These are phyloP conservation scores for Scytalopus superciliaris DNA, from an alignment of 2,113 vertebrate species.

Conservation along the genomic window DNA sequence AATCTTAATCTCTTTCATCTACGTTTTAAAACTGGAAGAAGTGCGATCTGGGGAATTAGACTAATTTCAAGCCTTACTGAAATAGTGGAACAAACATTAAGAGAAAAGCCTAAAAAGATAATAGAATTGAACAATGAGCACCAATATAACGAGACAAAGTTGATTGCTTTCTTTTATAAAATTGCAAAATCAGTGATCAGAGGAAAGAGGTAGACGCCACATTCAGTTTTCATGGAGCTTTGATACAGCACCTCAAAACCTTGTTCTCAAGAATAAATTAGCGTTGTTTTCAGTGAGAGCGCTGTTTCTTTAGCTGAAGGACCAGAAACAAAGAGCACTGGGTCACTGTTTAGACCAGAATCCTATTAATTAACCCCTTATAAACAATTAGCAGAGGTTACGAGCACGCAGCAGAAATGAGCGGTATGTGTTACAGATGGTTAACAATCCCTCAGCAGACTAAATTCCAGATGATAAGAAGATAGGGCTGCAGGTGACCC, in stretches of 20 bases:
- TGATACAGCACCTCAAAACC: background rate
- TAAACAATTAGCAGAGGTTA: slow-evolving; percentile 58
- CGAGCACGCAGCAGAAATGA: background rate
- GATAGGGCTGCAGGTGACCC: background rate
- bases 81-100: slow-evolving; percentile 52
- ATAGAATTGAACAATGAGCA: slow-evolving; percentile 34
- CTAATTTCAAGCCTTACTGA: slow-evolving; percentile 52
- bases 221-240: background rate
- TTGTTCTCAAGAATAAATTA: background rate
- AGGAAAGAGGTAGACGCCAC: background rate
- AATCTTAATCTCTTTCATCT: slow-evolving; percentile 52
- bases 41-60: slow-evolving; percentile 53
- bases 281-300: background rate
- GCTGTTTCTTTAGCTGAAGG: background rate
- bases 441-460: background rate
- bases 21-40: slow-evolving; percentile 23
- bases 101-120: slow-evolving; percentile 44
- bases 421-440: background rate
- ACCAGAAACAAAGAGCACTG: slow-evolving; percentile 27
- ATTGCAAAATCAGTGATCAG: slow-evolving; percentile 39
- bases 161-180: slow-evolving; percentile 48
- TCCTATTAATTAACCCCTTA: slow-evolving; percentile 60
- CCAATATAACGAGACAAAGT: slow-evolving; percentile 37
- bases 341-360: slow-evolving; percentile 20
- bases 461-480: slow-evolving; percentile 4